Base-by-base conservation (phyloP, 2,797 vertebrate genomes). In the Sarcophilus harrisii region DNA sequence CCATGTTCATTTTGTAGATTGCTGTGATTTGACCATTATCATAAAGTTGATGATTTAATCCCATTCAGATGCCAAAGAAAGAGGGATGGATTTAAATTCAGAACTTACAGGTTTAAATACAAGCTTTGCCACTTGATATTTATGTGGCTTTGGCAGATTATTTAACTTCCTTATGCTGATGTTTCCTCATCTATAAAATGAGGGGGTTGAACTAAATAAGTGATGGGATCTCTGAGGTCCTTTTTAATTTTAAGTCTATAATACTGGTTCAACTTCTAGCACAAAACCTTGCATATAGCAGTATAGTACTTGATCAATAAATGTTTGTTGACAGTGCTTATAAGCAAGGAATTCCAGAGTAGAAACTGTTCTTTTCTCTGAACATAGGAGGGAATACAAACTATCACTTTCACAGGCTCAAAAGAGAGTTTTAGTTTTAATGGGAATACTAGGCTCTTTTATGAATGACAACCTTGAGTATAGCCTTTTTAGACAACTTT, bases 21-120 rank as follows among this genome's bases (percentile, higher is more conserved):
- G 4, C 27, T 21, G 11, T 1, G 0, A 0, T 3, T 11, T 1
- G 13, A 57, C 54, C 54, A 38, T 16, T 0, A 0, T 16, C 16
- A 0, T 28, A 45, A 57, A 4, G 16, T 3, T 27, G n/a, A 29
- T 8, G 27, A 66, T 28, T 66, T 12, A 9, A 55, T 58, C 28
- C 45, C 27, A 5, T n/a, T 10, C 18, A 0, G 4, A 16, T 4
- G 2, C 38, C 73, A 81, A 45, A 45, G 38, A 81, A 81, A 81
- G 21, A 81, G 38, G n/a, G 18, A 81, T 38, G 16, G 6, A 21
- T 21, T 21, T 73, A 32, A 18, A 73, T 38, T 73, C 66, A 73
- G 66, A 73, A 38, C 14, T 8, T 73, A 73, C 11, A 81, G 38
- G 2, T 81, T 81, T n/a, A 27, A 11, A 27, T 0, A 2, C 38